These are phyloP conservation scores for Serrognathus titanus DNA, from an alignment of 2,888 invertebrate genomes.

Conservation along the genomic window DNA sequence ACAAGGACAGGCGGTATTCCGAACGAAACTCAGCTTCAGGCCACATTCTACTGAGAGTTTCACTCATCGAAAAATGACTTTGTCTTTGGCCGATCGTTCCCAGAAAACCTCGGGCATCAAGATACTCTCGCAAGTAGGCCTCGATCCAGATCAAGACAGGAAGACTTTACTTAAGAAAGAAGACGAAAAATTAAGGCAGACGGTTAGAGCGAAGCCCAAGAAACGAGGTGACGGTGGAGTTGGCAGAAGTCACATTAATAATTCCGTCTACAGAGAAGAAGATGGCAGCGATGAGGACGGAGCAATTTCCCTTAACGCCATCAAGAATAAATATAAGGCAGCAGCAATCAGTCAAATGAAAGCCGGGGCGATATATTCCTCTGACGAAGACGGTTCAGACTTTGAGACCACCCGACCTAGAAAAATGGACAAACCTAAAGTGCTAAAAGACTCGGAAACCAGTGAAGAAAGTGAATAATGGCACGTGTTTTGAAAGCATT, in stretches of 20 bases:
- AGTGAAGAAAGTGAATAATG: slow-evolving; percentile 31
- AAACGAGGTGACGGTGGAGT: slow-evolving; percentile 42
- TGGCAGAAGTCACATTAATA: slow-evolving; percentile 45
- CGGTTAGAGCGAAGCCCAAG: slow-evolving; percentile 56
- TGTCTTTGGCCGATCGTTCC: slow-evolving; percentile 93
- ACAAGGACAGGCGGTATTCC: slow-evolving; percentile 95
- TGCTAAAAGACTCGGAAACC: slow-evolving; percentile 73
- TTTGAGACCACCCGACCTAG: slow-evolving; percentile 72
- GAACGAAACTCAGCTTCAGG: slow-evolving; percentile 93
- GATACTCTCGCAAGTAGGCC: slow-evolving; percentile 89
- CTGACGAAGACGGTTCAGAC: slow-evolving; percentile 83
- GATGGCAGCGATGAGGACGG: slow-evolving; percentile 94
- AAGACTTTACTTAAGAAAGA: slow-evolving; percentile 94
- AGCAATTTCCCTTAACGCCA: slow-evolving; percentile 87
- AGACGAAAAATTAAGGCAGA: slow-evolving; percentile 90
- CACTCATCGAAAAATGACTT: slow-evolving; percentile 98
- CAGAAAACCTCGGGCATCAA: slow-evolving; percentile 93
- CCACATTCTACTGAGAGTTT: slow-evolving; percentile 99
- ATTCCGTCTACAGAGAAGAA: slow-evolving; percentile 60
- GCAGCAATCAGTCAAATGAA: slow-evolving; percentile 43
- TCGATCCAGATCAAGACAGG: slow-evolving; percentile 91
- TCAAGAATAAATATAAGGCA: slow-evolving; percentile 90
- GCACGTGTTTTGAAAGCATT: too few species aligned
- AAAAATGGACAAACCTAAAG: slow-evolving; percentile 72
- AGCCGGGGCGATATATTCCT: slow-evolving; percentile 74